phyloP scores from a whole-genome alignment of 1,140 invertebrate species.

The Neomicropteryx cornuta region DNA sequence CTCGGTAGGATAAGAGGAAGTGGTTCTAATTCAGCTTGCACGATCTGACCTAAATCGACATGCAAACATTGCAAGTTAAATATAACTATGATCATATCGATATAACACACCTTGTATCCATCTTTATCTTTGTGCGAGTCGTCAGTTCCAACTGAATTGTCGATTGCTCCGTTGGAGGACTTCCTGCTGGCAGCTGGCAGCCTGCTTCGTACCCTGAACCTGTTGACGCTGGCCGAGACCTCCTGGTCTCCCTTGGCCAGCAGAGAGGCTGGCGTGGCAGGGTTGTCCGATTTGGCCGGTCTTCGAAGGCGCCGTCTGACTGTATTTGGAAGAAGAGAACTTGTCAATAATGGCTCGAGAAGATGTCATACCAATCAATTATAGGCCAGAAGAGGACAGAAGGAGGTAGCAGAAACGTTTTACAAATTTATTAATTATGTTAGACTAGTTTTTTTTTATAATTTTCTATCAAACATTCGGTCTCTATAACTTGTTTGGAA shows the following conservation, averaged over 20 bases:
- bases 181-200: constrained; percentile 47
- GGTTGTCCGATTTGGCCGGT: constrained; percentile 38
- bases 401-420: no score
- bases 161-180: constrained; percentile 40
- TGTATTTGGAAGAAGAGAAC: constrained; percentile 24
- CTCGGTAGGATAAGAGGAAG: no score
- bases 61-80: no score
- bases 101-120: constrained; percentile 43
- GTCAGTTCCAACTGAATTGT: constrained; percentile 45
- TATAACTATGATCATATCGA: no score
- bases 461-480: no score
- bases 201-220: constrained; percentile 55
- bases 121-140: constrained; percentile 48
- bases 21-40: no score
- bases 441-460: no score
- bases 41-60: no score
- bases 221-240: constrained; percentile 52
- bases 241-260: constrained; percentile 28
- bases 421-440: no score
- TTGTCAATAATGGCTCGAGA: background rate
- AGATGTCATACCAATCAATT: background rate
- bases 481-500: no score
- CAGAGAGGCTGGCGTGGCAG: constrained; percentile 30
- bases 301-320: constrained; percentile 43
- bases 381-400: constrained; percentile 6